Evolutionary conservation across 2,797 vertebrate genomes (phyloP), one percentile per base, ranked within the genome.

Genomic region (Mormyrops boulengeri): DNA sequence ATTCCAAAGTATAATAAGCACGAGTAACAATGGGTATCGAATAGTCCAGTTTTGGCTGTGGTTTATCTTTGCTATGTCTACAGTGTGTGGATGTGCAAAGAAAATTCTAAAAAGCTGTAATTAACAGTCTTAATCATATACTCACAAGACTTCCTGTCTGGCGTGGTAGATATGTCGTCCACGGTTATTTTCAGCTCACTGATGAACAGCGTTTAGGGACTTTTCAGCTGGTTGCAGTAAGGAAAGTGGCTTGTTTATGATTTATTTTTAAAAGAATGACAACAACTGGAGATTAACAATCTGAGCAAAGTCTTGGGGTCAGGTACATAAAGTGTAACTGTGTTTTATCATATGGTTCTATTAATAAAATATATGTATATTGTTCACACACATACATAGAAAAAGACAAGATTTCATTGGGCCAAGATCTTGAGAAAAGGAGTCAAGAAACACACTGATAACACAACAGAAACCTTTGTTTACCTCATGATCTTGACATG

Each of bases 401-500:
- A 38, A 38, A 38, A 73, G 69, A 17, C 14, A 38, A 73, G 66
- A 73, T 73, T 73, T 73, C 34, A 14, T 44, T 80, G 73, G 73
- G 2, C 41, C 6, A 44, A 47, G 66, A 47, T 50, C 26, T 17
- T 60, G 41, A 4, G 22, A 49, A 38, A 7, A n/a, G 80, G 86
- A 87, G 69, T 12, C 66, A 55, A 47, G 22, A 73, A 49, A 77
- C 85, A 69, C 50, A 26, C 22, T 87, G 66, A 89, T 57, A 89
- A 77, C 19, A 57, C 8, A 22, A 30, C 53, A 89, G 53, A 89
- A 85, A 66, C n/a, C n/a, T 87, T 88, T 87, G 85, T 89, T 89
- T 89, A 52, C 14, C 55, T 88, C 89, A 91, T 89, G 69, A 77
- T 77, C 34, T 92, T 92, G 80, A 86, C 90, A 90, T 89, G 89